These are phyloP conservation scores for Scaptomyza polygonia DNA, from an alignment of 2,888 invertebrate genomes.

Conservation along the genomic window DNA sequence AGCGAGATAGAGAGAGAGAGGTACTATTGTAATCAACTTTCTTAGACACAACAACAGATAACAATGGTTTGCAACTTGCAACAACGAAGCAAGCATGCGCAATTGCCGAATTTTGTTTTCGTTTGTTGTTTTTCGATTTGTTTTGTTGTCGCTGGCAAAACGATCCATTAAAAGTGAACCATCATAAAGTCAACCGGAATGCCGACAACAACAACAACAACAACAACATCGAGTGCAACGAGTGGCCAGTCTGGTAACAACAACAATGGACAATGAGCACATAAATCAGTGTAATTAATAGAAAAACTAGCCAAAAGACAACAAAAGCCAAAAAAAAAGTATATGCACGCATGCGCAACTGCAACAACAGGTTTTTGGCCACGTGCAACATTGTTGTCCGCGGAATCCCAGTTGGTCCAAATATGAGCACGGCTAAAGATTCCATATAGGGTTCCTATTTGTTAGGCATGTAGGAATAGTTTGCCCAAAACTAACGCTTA, in stretches of 20 bases:
- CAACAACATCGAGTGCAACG: constrained; percentile 15
- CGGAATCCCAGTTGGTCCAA: constrained; percentile 34
- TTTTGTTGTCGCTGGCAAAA: constrained; percentile 26
- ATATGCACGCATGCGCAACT: constrained; percentile 57
- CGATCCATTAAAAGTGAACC: constrained; percentile 66
- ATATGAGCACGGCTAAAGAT: constrained; percentile 42
- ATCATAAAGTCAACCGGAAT: constrained; percentile 56
- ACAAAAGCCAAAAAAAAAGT: constrained; percentile 20
- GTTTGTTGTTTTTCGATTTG: constrained; percentile 45
- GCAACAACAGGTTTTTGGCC: constrained; percentile 32
- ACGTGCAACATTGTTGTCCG: constrained; percentile 31
- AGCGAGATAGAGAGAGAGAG: no score
- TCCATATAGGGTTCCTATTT: constrained; percentile 46
- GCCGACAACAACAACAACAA: constrained; percentile 5
- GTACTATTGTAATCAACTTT: constrained; percentile 53
- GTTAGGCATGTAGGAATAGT: constrained; percentile 38
- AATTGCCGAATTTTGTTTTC: constrained; percentile 63
- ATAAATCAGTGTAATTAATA: constrained; percentile 97
- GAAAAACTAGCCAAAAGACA: constrained; percentile 65
- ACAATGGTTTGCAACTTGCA: constrained; percentile 60
- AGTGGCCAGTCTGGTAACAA: constrained; percentile 39
- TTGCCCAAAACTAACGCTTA: constrained; percentile 53
- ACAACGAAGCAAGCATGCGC: no score
- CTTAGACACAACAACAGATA: constrained; percentile 36
- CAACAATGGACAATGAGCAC: constrained; percentile 95